A percentile compares a stretch with the other conserved stretches of the same genome.
These are phyloP conservation scores for Caenorhabditis doughertyi DNA, from an alignment of 2,888 invertebrate species.

Conservation along the genomic window DNA sequence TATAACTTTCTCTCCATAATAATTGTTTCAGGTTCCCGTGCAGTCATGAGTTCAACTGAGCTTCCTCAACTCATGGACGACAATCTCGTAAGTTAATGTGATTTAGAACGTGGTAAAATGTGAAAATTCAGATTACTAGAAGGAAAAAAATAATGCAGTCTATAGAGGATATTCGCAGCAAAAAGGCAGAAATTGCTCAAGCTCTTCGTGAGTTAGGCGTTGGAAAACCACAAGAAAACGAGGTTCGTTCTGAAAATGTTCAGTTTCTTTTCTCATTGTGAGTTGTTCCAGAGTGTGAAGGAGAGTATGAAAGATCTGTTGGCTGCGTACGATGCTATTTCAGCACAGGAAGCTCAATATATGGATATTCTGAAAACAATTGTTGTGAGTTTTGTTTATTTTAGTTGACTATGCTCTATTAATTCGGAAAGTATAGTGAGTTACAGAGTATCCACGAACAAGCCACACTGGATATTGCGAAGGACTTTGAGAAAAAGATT, in stretches of 20 bases:
- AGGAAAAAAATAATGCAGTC: conserved; percentile 64
- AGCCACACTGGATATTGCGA: conserved; percentile 71
- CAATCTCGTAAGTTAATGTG: conserved; percentile 44
- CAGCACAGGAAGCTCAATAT: conserved; percentile 78
- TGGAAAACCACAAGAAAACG: conserved; percentile 43
- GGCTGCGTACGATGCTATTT: conserved; percentile 74
- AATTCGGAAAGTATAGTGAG: not conserved
- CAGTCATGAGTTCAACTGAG: conserved; percentile 27
- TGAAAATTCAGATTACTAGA: conserved; percentile 65
- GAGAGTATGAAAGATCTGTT: conserved; percentile 72
- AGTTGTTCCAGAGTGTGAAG: conserved; percentile 67
- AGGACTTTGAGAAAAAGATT: conserved; percentile 64
- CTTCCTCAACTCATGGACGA: conserved; percentile 49
- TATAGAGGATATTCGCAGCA: conserved; percentile 69
- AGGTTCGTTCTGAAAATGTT: conserved; percentile 12
- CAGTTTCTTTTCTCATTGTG: conserved; percentile 1
- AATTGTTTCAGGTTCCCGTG: not conserved
- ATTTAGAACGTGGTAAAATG: not conserved
- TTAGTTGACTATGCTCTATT: too few species aligned
- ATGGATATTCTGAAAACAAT: conserved; percentile 73
- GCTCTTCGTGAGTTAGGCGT: conserved; percentile 57
- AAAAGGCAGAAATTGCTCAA: conserved; percentile 66
- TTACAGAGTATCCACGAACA: conserved; percentile 70
- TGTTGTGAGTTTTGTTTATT: conserved; percentile 3
- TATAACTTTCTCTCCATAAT: not conserved